phyloP scores from a whole-genome alignment of 2,888 invertebrate genomes.

The Athetis lepigone region DNA sequence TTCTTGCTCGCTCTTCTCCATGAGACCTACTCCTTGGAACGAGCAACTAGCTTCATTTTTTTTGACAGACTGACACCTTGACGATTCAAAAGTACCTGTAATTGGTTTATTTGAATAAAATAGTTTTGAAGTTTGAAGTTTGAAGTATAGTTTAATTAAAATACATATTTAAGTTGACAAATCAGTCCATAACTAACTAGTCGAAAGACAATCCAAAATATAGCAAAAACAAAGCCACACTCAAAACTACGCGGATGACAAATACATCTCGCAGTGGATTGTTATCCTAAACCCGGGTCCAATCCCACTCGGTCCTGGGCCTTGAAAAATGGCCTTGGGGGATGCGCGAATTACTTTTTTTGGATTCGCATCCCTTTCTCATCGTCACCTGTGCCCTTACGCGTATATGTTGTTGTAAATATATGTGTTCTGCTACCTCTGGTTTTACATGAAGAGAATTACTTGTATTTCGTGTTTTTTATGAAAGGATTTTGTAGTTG shows the following conservation, averaged over 20 bases:
- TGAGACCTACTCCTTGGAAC: too few species aligned
- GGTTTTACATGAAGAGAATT: constrained; percentile 28
- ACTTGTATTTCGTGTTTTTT: constrained; percentile 14
- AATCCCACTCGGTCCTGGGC: constrained; percentile 61
- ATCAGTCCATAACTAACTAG: neutral
- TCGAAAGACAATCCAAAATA: neutral
- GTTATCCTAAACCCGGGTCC: constrained; percentile 48
- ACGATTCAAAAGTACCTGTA: too few species aligned
- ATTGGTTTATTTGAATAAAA: too few species aligned
- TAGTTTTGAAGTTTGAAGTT: too few species aligned
- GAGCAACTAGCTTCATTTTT: too few species aligned
- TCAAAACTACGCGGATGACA: constrained; percentile 6
- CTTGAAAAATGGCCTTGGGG: constrained; percentile 67
- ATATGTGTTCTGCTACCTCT: constrained; percentile 25
- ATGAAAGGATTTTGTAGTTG: neutral
- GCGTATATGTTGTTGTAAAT: constrained; percentile 51
- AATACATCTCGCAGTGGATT: constrained; percentile 30
- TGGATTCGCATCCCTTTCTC: constrained; percentile 66
- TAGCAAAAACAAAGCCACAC: neutral
- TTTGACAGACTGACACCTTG: too few species aligned
- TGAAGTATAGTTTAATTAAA: too few species aligned
- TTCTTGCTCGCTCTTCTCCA: too few species aligned
- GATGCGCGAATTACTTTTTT: constrained; percentile 66
- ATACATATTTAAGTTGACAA: neutral
- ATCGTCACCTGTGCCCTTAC: constrained; percentile 63